A percentile compares a stretch with the other conserved stretches of the same genome.
Conservation (phyloP, 2,113 vertebrate species). For the Malurus elegans region DNA sequence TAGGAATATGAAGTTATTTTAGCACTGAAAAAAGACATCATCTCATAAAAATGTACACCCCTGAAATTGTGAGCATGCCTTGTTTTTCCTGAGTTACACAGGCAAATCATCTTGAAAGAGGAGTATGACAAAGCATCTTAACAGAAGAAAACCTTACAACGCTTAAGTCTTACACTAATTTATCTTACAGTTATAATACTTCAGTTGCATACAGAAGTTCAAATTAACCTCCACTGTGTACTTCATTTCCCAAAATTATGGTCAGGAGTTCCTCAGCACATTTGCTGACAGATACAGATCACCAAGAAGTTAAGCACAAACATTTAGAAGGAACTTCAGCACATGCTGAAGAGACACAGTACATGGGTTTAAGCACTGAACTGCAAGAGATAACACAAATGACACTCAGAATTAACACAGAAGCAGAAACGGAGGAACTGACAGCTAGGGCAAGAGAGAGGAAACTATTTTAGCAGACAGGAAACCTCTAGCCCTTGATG, state of each 20-base stretch:
- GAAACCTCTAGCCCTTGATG: background rate
- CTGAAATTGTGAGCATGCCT: background rate
- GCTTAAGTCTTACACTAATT: background rate
- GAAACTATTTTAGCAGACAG: background rate
- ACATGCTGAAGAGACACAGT: background rate
- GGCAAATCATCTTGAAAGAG: background rate
- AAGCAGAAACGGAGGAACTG: background rate
- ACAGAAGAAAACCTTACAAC: background rate
- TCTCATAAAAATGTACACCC: background rate
- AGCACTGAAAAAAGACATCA: background rate
- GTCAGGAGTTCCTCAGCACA: background rate
- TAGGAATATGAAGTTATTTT: background rate
- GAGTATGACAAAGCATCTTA: constrained; percentile 67
- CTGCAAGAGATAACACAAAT: background rate
- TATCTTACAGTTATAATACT: background rate
- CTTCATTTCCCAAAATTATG: background rate
- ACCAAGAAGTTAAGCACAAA: background rate
- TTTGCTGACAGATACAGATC: background rate
- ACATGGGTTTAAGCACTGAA: background rate
- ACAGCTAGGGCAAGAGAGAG: background rate
- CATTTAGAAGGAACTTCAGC: background rate
- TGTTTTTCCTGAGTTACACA: background rate
- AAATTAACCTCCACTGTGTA: background rate
- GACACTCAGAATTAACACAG: background rate
- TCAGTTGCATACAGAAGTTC: background rate